Base-by-base conservation (phyloP, 1,140 invertebrate genomes). In the Leptinotarsa undecemlineata region DNA sequence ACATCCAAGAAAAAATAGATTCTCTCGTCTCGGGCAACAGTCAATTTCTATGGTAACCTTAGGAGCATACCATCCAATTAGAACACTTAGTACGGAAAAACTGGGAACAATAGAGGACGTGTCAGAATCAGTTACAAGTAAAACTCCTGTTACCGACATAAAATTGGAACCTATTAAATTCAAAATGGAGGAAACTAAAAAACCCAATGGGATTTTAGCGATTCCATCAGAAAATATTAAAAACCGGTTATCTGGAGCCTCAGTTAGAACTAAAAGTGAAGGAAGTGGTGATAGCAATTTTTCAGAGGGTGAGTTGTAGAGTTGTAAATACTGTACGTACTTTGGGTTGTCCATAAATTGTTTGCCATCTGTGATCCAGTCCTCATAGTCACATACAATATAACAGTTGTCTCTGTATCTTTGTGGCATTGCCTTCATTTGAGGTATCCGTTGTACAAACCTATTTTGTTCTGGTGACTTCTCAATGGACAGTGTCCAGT, bases 101-200 rank as follows among this genome's bases (percentile, higher is more conserved):
- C 48, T 75, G 63, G 60, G 21, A 1, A 73, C 26, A 2, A 62
- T 74, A 20, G 66, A 61, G 48, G 68, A 72, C n/a, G 23, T 26
- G 17, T 33, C 42, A 26, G 60, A 72, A 47, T 17, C 4, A 15
- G n/a, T 21, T 48, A 2, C n/a, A 69, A 57, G 15, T 8, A 75
- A 76, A 75, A 77, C 68, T 60, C 75, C 80, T 14, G 77, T 78
- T 19, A 76, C 77, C 19, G 77, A 81, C 42, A 72, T 81, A 14
- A 80, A 78, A 57, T 72, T 81, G 21, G 74, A 79, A 74, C 78
- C 79, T 5, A 48, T 79, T 19, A 68, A 33, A 68, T 66, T 42
- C 15, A 66, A 72, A 68, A 47, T n/a, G 13, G 48, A 74, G 71
- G 66, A 73, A 67, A 4, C 26, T 8, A 71, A 74, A 48, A 73